phyloP scores from a whole-genome alignment of 2,113 vertebrate genomes.

The Pardalotus punctatus region DNA sequence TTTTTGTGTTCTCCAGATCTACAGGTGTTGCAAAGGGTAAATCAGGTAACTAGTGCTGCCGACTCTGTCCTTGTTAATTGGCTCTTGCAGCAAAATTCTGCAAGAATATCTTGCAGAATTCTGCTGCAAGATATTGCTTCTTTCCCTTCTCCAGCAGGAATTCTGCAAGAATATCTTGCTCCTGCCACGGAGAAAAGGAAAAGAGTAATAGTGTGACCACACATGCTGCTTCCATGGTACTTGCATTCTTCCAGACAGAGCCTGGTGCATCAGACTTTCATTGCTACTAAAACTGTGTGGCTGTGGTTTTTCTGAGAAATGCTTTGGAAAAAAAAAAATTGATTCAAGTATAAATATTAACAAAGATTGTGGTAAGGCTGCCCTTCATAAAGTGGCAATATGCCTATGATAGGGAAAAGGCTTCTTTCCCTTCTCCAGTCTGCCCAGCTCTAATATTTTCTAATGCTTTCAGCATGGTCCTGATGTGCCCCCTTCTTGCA shows the following conservation, averaged over 20 bases:
- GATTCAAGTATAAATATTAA: slow-evolving; percentile 1
- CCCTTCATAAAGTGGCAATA: not conserved
- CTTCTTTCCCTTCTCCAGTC: not conserved
- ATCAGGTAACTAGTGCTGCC: not conserved
- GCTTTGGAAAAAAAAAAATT: not conserved
- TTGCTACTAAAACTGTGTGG: not conserved
- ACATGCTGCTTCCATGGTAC: not conserved
- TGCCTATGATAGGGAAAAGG: not conserved
- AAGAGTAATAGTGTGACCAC: not conserved
- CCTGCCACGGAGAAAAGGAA: not conserved
- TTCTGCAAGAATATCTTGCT: not conserved
- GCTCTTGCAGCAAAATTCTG: not conserved
- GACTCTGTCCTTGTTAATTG: not conserved
- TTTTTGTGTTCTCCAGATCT: not conserved
- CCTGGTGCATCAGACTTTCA: not conserved
- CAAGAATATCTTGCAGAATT: no score
- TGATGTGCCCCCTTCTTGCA: not conserved
- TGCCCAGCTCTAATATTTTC: not conserved
- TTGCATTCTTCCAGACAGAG: not conserved
- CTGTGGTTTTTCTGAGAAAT: slow-evolving; percentile 24
- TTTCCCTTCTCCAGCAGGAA: no score
- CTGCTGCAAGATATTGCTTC: no score
- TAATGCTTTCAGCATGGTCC: not conserved
- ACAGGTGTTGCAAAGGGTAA: not conserved
- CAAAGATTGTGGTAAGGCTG: not conserved